These are phyloP conservation scores for Drosophila birchii DNA, from an alignment of 2,888 invertebrate species.

Conservation along the genomic window DNA sequence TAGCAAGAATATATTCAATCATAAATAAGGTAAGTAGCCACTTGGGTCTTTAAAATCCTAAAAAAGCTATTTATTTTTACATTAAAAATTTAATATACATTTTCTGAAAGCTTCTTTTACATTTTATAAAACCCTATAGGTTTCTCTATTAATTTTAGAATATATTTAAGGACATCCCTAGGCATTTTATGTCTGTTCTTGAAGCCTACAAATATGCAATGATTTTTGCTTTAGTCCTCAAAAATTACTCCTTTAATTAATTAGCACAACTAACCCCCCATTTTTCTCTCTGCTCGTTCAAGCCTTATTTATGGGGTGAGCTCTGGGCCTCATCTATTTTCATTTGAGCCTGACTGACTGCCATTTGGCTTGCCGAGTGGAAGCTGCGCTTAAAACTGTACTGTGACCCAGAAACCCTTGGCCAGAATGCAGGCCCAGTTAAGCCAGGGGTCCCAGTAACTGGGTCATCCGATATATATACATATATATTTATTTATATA, in stretches of 20 bases:
- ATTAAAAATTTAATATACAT: too few relatives aligned
- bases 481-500: not conserved
- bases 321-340: slow-evolving; percentile 65
- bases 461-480: slow-evolving; percentile 53
- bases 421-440: slow-evolving; percentile 57
- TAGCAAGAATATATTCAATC: not conserved
- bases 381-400: slow-evolving; percentile 47
- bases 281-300: slow-evolving; percentile 16
- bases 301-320: slow-evolving; percentile 26
- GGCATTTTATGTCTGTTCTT: not conserved
- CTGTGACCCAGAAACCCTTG: slow-evolving; percentile 62
- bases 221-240: not conserved
- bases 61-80: not conserved
- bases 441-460: slow-evolving; percentile 51
- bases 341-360: slow-evolving; percentile 63
- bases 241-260: not conserved
- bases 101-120: too few relatives aligned
- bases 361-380: slow-evolving; percentile 41
- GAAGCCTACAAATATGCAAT: not conserved
- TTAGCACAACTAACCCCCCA: not conserved
- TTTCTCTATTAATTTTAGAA: not conserved
- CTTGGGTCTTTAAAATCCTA: not conserved
- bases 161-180: not conserved
- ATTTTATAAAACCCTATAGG: not conserved
- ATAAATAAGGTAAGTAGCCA: not conserved